Evolutionary conservation across 2,888 invertebrate species (phyloP), one percentile per base, ranked within the genome.

Genomic region (Creontiades dilutus): DNA sequence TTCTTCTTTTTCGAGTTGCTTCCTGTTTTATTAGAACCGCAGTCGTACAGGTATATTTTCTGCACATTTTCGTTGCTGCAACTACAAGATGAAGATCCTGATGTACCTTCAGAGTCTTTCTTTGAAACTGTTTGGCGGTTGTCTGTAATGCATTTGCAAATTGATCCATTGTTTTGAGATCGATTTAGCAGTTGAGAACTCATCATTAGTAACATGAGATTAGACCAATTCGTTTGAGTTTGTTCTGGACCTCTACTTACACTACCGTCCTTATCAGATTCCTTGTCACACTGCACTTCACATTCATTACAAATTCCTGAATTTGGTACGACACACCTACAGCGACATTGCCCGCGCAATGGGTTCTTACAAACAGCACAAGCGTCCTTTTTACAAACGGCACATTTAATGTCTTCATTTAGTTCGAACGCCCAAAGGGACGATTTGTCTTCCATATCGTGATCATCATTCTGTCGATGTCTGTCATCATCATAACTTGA

Each of bases 281-380:
- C 61, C 23, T 23, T n/a, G 7, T 68, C 23, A 23, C 68, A 68
- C 9, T 68, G 68, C 27, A 13, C 9, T 12, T 47, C 78, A 47
- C 78, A 78, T 19, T 78, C 78, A 28, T 47, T 47, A 37, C 85
- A 85, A n/a, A 85, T 19, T 9, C 57, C 61, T n/a, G 85, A 28
- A n/a, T 88, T 88, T 9, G 76, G 28, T n/a, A 37, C 16, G 37
- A 55, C 27, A n/a, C 88, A 78, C 23, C 28, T 85, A 61, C 88
- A 88, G 13, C n/a, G 37, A 19, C 88, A 88, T 12, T n/a, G 14
- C 12, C 61, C 55, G 16, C 23, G 27, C 19, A 86, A 48, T 0
- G 78, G 88, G 52, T 28, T 52, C 28, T 78, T 88, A 19, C 88
- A 88, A 28, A 88, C 80, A n/a, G 80, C 23, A 27, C 88, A 88